Evolutionary conservation across 1,140 invertebrate species (phyloP), one percentile per base, ranked within the genome.

Genomic region (Euura lappo): DNA sequence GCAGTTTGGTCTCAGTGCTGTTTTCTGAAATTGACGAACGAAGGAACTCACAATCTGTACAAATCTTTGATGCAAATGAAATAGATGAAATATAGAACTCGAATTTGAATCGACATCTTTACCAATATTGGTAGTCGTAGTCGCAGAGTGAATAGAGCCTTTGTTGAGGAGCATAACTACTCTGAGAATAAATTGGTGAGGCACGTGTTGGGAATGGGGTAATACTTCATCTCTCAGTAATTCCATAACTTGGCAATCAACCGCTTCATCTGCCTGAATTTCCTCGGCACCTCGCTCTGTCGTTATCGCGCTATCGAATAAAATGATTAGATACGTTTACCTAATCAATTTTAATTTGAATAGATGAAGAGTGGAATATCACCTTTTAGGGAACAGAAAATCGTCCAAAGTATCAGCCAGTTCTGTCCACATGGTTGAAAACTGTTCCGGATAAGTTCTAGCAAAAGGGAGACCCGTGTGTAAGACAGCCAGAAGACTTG

Each of bases 141-240:
- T 93, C 0, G 94, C 93, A n/a, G 94, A 94, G 88, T 98, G 96
- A 81, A 98, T 96, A 10, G 97, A 98, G 0, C 97, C 98, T 81
- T 94, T 94, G 84, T 98, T 98, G 42, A 99, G 89, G 60, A 99
- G 90, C 79, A 96, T 93, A 72, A 99, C 95, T 66, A 97, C 92
- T 83, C 93, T 91, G 77, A 96, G 90, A 73, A 98, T 93, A 85
- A 98, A 98, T 76, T 96, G 93, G 83, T 93, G 92, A 28, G 96
- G 96, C 81, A 97, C 91, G 72, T 90, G 89, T 78, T 90, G 89
- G 2, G 95, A 94, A 86, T 93, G 92, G 3, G 96, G 95, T 73
- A 98, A 85, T 72, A 98, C 94, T 89, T 97, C 94, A 75, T 94
- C 94, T 72, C 95, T 88, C 44, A 98, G 88, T 72, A 98, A 85